Percentiles rank a stretch among this genome's conserved stretches.
These are phyloP conservation scores for Dissostichus mawsoni DNA, from an alignment of 2,113 vertebrate genomes.

Conservation along the genomic window DNA sequence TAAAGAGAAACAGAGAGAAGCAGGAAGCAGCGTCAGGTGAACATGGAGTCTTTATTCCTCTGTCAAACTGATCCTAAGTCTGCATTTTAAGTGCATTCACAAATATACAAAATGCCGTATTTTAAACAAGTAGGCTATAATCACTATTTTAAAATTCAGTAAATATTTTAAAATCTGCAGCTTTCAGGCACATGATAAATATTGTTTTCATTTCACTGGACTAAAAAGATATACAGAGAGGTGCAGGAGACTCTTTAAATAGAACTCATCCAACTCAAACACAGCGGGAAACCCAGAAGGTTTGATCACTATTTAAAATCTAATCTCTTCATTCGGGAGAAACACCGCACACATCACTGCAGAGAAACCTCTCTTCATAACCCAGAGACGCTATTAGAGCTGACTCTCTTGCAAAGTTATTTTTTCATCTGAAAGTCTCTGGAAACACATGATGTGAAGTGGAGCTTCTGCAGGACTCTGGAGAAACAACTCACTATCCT, in stretches of 20 bases:
- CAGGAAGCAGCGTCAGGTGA: slow-evolving; percentile 62
- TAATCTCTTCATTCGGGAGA: no score
- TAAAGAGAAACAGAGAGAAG: slow-evolving; percentile 52
- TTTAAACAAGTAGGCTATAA: slow-evolving; percentile 62
- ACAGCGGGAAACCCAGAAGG: no score
- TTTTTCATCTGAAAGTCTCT: no score
- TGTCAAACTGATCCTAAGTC: no score
- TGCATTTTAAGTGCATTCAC: slow-evolving; percentile 61
- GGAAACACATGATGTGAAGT: no score
- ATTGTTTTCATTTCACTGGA: slow-evolving; percentile 73
- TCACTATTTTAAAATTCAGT: slow-evolving; percentile 40
- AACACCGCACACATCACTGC: no score
- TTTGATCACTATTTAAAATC: no score
- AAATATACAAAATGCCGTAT: slow-evolving; percentile 64
- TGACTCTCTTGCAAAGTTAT: no score
- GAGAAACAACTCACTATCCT: no score
- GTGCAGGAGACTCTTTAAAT: slow-evolving; percentile 46
- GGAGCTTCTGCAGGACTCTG: no score
- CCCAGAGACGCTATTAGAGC: no score
- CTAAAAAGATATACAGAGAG: slow-evolving; percentile 78
- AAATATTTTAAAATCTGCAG: slow-evolving; percentile 71
- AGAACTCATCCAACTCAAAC: slow-evolving; percentile 36
- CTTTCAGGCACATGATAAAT: slow-evolving; percentile 81
- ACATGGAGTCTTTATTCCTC: slow-evolving; percentile 81
- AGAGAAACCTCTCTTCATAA: no score